Evolutionary conservation across 1,140 invertebrate species (phyloP).

Genomic region (Mylabris phalerata): DNA sequence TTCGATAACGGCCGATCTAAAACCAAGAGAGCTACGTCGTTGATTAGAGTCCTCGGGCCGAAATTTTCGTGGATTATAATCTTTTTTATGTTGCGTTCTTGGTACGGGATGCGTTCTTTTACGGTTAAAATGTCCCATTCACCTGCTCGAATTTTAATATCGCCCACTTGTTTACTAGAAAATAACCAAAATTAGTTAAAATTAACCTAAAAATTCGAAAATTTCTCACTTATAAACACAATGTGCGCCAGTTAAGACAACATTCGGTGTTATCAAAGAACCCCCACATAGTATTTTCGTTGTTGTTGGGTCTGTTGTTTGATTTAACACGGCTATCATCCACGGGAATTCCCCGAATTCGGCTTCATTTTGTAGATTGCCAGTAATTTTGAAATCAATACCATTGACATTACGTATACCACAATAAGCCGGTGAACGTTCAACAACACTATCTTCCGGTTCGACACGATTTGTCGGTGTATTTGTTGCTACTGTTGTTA

Average conservation of each 20-base stretch:
- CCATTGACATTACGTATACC: constrained; percentile 10
- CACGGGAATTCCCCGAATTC: constrained; percentile 54
- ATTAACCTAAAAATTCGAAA: background rate
- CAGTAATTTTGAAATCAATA: constrained; percentile 12
- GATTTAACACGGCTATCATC: constrained; percentile 45
- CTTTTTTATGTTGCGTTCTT: constrained; percentile 48
- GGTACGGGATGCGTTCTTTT: constrained; percentile 53
- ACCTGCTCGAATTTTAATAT: constrained; percentile 53
- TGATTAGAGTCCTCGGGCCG: constrained; percentile 47
- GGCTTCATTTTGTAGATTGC: constrained; percentile 18
- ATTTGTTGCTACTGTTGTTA: background rate
- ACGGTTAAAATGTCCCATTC: constrained; percentile 65
- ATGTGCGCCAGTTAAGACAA: constrained; percentile 44
- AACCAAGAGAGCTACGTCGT: constrained; percentile 60
- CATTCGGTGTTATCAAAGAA: constrained; percentile 45
- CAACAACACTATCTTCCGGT: background rate
- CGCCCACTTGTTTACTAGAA: constrained; percentile 24
- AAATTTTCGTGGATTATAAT: constrained; percentile 37
- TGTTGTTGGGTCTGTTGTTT: background rate
- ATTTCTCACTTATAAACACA: constrained; percentile 49
- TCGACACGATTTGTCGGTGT: background rate
- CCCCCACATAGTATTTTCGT: constrained; percentile 11
- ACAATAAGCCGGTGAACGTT: constrained; percentile 3
- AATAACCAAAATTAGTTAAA: background rate
- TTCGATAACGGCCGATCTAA: constrained; percentile 47